phyloP scores from a whole-genome alignment of 2,797 vertebrate genomes.

The Toxotes lorentzi region DNA sequence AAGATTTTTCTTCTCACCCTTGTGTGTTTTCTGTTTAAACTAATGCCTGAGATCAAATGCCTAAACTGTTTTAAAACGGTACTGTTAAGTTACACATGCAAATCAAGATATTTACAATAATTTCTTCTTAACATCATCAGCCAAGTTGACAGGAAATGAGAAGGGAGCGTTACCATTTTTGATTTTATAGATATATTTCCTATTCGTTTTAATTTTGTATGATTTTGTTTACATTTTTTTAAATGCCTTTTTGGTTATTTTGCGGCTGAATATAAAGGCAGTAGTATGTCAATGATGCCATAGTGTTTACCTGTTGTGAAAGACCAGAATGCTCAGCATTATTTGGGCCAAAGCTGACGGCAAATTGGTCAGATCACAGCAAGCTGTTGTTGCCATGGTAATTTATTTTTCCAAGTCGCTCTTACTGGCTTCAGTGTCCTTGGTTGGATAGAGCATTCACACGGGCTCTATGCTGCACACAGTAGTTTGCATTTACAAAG shows the following conservation, averaged over 20 bases:
- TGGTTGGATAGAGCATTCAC: slow-evolving; percentile 32
- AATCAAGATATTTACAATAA: slow-evolving; percentile 17
- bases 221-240: slow-evolving; percentile 78
- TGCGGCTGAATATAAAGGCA: slow-evolving; percentile 67
- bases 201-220: slow-evolving; percentile 65
- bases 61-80: slow-evolving; percentile 60
- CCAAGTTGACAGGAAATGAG: slow-evolving; percentile 36
- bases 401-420: slow-evolving; percentile 48
- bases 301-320: slow-evolving; percentile 20
- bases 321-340: background rate
- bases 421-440: slow-evolving; percentile 49
- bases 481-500: slow-evolving; percentile 57
- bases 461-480: slow-evolving; percentile 30
- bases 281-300: slow-evolving; percentile 25
- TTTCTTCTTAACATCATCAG: slow-evolving; percentile 32
- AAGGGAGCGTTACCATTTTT: slow-evolving; percentile 58
- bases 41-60: slow-evolving; percentile 57
- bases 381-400: slow-evolving; percentile 61
- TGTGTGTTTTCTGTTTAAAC: slow-evolving; percentile 38
- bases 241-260: slow-evolving; percentile 45
- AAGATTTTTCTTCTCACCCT: background rate
- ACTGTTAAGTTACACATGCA: slow-evolving; percentile 61
- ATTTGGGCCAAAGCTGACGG: slow-evolving; percentile 8
- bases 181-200: slow-evolving; percentile 65
- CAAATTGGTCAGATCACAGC: slow-evolving; percentile 37